Evolutionary conservation across 2,888 invertebrate species (phyloP), one percentile per base, ranked within the genome.

Genomic region (Chaetogeoica ovagalla): DNA sequence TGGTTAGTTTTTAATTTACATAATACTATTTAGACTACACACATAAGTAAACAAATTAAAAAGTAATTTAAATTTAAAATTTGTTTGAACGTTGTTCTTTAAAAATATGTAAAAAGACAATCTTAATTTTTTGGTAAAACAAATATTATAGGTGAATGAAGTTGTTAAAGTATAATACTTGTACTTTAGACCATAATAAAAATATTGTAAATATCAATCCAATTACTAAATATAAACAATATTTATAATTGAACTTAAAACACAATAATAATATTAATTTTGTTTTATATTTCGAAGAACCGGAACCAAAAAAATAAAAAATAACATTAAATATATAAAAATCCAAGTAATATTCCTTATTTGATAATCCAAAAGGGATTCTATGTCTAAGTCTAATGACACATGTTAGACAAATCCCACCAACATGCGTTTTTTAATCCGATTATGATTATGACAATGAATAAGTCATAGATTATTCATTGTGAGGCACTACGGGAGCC

Each of bases 401-500:
- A 63, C n/a, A 57, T 63, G 70, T 70, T 63, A 69, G 37, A 79
- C 21, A 71, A 63, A 62, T 71, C 39, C 62, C 70, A 69, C n/a
- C 52, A 70, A 69, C 23, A 69, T 30, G 4, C 69, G 48, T 5
- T 60, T 7, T 76, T 62, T 43, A 43, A 48, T 60, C 48, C 59
- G 68, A 43, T 43, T 43, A 39, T 70, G 7, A 66, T 39, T 23
- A 77, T 43, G n/a, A 69, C 19, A 57, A 43, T 60, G 6, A 70
- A 60, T 69, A 37, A 21, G 39, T 73, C 62, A 72, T 65, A 85
- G 85, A 65, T 85, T 86, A 74, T 84, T 83, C 9, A 83, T 83
- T 52, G 86, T 62, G 86, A 74, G 84, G 87, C 82, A 87, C 85
- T 82, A 90, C 90, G 81, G 96, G 96, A 73, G 94, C 93, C 86